Conservation (phyloP, 2,113 vertebrate genomes). For the Sciurus niger region DNA sequence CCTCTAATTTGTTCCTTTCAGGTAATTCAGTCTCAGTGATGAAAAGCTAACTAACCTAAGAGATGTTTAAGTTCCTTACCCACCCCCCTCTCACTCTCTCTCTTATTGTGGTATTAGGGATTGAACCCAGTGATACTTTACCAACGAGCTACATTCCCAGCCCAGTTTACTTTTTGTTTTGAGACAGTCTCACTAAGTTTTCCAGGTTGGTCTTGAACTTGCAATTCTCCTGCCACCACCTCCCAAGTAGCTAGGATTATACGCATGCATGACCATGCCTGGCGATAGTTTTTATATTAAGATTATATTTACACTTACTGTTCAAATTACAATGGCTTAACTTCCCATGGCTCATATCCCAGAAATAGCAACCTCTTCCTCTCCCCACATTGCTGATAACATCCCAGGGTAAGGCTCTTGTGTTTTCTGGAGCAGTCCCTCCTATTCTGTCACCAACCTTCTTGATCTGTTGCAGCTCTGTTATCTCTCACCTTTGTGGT, state of each 20-base stretch:
- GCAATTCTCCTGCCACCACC: not conserved
- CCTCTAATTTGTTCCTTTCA: too few relatives aligned
- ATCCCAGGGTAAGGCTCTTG: not conserved
- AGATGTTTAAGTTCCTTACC: too few relatives aligned
- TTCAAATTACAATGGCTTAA: constrained; percentile 50
- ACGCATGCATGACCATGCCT: not conserved
- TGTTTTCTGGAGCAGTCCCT: not conserved
- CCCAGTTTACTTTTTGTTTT: too few relatives aligned
- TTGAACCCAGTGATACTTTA: too few relatives aligned
- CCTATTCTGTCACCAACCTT: not conserved
- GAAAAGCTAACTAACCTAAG: too few relatives aligned
- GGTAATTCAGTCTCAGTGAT: too few relatives aligned
- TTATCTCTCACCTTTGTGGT: not conserved
- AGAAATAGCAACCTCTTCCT: not conserved
- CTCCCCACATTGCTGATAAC: not conserved
- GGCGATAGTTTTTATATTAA: too few relatives aligned
- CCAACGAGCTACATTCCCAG: too few relatives aligned
- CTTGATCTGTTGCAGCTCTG: not conserved
- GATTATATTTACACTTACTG: not conserved
- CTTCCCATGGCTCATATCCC: not conserved
- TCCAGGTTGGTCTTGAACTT: too few relatives aligned
- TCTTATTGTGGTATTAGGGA: too few relatives aligned
- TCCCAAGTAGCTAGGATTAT: not conserved
- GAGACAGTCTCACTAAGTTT: too few relatives aligned
- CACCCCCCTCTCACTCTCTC: too few relatives aligned